Conservation (phyloP, 2,797 vertebrate species). For the Crotalus adamanteus region DNA sequence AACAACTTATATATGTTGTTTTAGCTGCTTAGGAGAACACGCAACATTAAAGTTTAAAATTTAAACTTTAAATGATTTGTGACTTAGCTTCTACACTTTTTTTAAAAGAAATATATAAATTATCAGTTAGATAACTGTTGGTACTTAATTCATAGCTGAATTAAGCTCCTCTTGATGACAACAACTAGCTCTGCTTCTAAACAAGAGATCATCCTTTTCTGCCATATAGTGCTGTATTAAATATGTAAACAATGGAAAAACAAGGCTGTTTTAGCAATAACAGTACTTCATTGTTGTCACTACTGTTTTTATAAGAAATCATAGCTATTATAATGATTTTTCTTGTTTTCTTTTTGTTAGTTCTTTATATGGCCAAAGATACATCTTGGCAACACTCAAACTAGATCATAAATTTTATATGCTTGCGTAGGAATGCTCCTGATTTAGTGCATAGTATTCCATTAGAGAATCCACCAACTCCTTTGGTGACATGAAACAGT, state of each 20-base stretch:
- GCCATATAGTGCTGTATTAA: not conserved
- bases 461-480: not conserved
- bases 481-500: not conserved
- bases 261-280: not conserved
- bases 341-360: not conserved
- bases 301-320: constrained; percentile 23
- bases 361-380: constrained; percentile 39
- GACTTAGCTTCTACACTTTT: constrained; percentile 18
- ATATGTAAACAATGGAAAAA: not conserved
- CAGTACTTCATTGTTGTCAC: not conserved
- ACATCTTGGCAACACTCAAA: constrained; percentile 34
- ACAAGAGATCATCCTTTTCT: not conserved
- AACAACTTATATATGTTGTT: constrained; percentile 59
- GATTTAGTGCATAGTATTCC: not conserved
- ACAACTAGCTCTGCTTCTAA: not conserved
- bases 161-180: not conserved
- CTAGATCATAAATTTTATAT: not conserved
- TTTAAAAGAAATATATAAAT: not conserved
- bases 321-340: not conserved
- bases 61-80: constrained; percentile 45
- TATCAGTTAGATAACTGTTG: not conserved
- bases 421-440: not conserved
- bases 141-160: not conserved
- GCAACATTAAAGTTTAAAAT: constrained; percentile 22
- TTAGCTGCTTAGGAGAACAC: constrained; percentile 58